These are phyloP conservation scores for Drosophila rellima DNA, from an alignment of 2,888 invertebrate genomes.

Conservation along the genomic window DNA sequence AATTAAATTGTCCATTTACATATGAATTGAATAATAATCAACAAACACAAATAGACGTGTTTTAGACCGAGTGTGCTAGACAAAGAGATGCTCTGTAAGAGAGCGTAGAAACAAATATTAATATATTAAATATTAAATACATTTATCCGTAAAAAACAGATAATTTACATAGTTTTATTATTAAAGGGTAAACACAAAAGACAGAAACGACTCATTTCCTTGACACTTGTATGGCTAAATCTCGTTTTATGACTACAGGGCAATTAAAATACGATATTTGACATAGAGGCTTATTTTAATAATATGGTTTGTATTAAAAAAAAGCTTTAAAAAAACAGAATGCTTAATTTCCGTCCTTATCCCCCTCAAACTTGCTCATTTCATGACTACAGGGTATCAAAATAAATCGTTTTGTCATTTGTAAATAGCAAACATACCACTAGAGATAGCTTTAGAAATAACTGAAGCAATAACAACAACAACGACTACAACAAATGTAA, in stretches of 20 bases:
- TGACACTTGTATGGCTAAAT: no score
- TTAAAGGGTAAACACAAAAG: no score
- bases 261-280: no score
- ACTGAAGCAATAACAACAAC: not conserved
- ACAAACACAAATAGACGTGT: conserved; percentile 10
- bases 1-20: conserved; percentile 53
- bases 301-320: no score
- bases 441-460: conserved; percentile 13
- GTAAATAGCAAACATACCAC: conserved; percentile 15
- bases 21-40: conserved; percentile 49
- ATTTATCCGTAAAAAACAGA: no score
- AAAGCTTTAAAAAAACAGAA: no score
- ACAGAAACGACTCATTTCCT: no score
- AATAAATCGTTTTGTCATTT: conserved; percentile 6
- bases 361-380: not conserved
- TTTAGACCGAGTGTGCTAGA: not conserved
- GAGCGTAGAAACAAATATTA: no score
- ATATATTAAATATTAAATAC: no score
- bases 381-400: not conserved
- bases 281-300: no score
- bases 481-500: conserved; percentile 37
- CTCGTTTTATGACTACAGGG: no score
- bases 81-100: not conserved
- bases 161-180: no score
- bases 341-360: not conserved